Conservation (phyloP, 2,888 invertebrate species). For the Podabrus alpinus region DNA sequence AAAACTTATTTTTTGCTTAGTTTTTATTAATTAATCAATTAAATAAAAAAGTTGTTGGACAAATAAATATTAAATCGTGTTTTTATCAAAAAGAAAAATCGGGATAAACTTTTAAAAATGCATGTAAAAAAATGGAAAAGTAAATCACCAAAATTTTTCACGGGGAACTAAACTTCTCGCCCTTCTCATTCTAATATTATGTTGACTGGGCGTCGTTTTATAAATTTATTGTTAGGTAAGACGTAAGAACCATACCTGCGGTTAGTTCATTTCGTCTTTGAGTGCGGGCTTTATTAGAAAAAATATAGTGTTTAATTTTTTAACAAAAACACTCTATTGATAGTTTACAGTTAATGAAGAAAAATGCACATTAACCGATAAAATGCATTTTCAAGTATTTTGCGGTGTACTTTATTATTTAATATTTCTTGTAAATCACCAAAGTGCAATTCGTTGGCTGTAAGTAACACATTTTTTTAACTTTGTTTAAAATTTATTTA, state of each 20-base stretch:
- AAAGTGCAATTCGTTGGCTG: conserved; percentile 44
- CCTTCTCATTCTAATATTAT: neutral
- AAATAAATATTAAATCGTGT: no score
- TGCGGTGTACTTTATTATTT: conserved; percentile 18
- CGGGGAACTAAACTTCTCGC: neutral
- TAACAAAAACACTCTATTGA: neutral
- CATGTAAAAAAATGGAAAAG: no score
- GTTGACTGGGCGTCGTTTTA: neutral
- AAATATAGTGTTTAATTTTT: neutral
- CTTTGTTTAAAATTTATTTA: neutral
- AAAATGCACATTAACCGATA: neutral
- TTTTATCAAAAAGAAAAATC: no score
- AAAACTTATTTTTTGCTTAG: no score
- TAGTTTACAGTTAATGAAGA: neutral
- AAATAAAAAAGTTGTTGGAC: no score
- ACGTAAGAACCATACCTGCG: neutral
- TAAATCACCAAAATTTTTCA: neutral
- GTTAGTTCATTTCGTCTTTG: neutral
- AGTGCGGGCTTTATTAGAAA: neutral
- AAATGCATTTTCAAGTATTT: conserved; percentile 26
- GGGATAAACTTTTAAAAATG: no score
- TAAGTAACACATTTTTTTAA: conserved; percentile 37
- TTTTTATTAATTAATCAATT: no score
- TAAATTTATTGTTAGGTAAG: neutral
- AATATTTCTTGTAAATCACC: conserved; percentile 32